Base-by-base conservation (phyloP, 2,113 vertebrate genomes). In the Spea multiplicata region DNA sequence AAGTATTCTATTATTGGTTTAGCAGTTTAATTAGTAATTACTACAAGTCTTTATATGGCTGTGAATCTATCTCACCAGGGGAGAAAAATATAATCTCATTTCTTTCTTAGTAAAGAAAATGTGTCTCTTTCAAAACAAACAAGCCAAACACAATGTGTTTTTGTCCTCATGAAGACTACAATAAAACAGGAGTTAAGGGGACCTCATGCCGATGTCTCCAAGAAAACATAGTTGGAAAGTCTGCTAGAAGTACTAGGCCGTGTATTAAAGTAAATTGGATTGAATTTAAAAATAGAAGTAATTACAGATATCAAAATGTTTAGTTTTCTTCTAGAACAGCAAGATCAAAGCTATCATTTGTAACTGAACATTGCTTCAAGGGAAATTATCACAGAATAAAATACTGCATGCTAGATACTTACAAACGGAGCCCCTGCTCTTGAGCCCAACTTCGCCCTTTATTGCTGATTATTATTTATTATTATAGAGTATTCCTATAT, bases 201-300 rank as follows among this genome's bases (percentile, higher is more conserved):
- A 52, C 8, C 30, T 45, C 47, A 13, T 65, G 49, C 68, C 50
- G 52, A 69, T 55, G n/a, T 49, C 57, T 76, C 44, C 52, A 65
- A 65, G 44, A 71, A 30, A 10, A 71, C 17, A 78, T 59, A 78
- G 68, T 48, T 78, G 57, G 47, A 52, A 5, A 71, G 13, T 10
- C 12, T 68, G 66, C 45, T 68, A 13, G 45, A 68, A 48, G 3
- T 6, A 78, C 55, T 64, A 53, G 6, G 17, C 46, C 65, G 57
- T 65, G 44, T 78, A 65, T 65, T 50, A n/a, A 61, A 62, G 45
- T 46, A 64, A 46, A 52, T 62, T 78, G 57, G 46, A 55, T 71
- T 62, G 46, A 44, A 71, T 46, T 10, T 64, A 72, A 78, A 44
- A 78, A 72, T 50, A 55, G 46, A 50, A 64, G 6, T 67, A 13